phyloP scores from a whole-genome alignment of 2,113 vertebrate species.

The Lophura nycthemera region DNA sequence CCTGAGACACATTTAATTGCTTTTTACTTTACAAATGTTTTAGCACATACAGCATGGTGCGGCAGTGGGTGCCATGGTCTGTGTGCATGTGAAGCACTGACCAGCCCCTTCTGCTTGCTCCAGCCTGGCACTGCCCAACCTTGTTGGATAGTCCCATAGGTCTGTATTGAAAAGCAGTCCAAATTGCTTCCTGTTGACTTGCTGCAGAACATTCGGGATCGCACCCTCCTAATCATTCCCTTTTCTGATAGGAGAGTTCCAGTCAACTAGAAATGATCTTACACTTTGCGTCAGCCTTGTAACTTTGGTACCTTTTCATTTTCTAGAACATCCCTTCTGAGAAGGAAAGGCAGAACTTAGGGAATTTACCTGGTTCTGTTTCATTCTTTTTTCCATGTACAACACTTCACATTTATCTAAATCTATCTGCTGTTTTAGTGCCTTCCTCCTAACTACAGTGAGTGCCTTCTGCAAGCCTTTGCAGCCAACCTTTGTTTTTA shows the following conservation, averaged over 20 bases:
- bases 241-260: neutral
- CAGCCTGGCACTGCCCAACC: neutral
- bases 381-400: neutral
- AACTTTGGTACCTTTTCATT: neutral
- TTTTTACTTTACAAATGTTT: neutral
- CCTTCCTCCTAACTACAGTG: neutral
- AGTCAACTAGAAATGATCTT: neutral
- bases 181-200: neutral
- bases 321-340: neutral
- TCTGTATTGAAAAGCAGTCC: neutral
- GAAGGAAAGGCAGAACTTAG: neutral
- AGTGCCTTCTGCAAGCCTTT: conserved; percentile 9
- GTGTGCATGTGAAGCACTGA: neutral
- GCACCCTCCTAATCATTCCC: neutral
- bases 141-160: neutral
- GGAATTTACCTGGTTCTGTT: rapidly evolving
- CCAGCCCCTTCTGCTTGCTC: neutral
- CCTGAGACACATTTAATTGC: neutral
- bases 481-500: conserved; percentile 25
- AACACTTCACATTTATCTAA: conserved; percentile 19
- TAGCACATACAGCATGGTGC: neutral
- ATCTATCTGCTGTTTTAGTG: conserved; percentile 34
- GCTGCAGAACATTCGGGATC: neutral
- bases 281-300: neutral
- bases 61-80: neutral